These are phyloP conservation scores for Anniella stebbinsi DNA, from an alignment of 2,797 vertebrate species.

Conservation along the genomic window DNA sequence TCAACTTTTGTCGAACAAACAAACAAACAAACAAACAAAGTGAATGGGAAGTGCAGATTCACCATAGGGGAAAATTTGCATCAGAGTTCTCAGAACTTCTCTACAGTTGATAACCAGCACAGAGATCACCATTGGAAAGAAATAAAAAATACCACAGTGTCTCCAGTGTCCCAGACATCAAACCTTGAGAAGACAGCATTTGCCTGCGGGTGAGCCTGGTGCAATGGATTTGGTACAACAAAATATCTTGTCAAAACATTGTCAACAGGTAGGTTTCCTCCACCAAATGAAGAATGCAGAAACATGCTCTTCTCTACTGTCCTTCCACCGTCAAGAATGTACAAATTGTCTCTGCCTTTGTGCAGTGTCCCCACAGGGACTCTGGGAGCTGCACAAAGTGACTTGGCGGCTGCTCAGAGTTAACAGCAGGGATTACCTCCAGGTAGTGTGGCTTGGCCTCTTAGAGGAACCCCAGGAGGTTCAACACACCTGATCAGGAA, in stretches of 20 bases:
- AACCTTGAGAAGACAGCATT: background rate
- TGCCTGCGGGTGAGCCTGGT: background rate
- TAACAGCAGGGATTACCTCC: too few relatives aligned
- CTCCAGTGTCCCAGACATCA: background rate
- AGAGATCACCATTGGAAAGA: background rate
- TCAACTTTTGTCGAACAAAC: slow-evolving; percentile 42
- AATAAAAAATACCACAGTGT: background rate
- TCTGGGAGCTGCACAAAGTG: too few relatives aligned
- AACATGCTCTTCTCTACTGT: background rate
- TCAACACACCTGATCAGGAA: too few relatives aligned
- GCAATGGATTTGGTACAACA: background rate
- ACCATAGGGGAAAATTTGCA: background rate
- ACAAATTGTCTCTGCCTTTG: background rate
- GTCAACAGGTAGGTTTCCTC: background rate
- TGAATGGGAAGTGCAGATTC: background rate
- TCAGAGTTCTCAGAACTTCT: slow-evolving; percentile 29
- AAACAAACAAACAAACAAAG: background rate
- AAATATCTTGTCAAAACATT: background rate
- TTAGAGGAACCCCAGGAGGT: too few relatives aligned
- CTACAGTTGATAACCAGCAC: slow-evolving; percentile 23
- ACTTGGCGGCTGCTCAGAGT: too few relatives aligned
- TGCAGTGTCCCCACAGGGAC: too few relatives aligned
- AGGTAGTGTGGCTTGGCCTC: too few relatives aligned
- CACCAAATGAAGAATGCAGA: background rate
- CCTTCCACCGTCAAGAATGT: background rate